Percentiles rank a stretch among this genome's conserved stretches.
phyloP scores from a whole-genome alignment of 2,888 invertebrate genomes.

The Ornithoptera priamus region DNA sequence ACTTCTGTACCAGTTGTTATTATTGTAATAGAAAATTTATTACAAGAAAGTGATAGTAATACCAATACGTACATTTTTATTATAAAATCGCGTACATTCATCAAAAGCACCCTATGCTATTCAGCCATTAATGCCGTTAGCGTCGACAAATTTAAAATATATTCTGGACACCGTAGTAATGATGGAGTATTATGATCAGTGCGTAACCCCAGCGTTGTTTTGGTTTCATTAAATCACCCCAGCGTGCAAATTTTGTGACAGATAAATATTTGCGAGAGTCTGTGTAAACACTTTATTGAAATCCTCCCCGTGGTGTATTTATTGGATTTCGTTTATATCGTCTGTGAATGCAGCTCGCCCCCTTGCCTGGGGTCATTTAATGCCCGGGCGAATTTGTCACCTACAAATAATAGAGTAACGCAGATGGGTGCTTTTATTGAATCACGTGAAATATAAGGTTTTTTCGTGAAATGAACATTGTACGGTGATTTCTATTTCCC shows the following conservation, averaged over 20 bases:
- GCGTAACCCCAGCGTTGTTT: slow-evolving; percentile 50
- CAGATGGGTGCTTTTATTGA: slow-evolving; percentile 21
- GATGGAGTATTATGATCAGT: slow-evolving; percentile 15
- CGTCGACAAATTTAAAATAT: slow-evolving; percentile 27
- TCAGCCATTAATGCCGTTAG: slow-evolving; percentile 32
- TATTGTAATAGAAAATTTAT: slow-evolving; percentile 15
- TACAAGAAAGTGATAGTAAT: slow-evolving; percentile 18
- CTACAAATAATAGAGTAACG: slow-evolving; percentile 31
- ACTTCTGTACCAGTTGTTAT: not conserved
- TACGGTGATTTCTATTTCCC: not conserved
- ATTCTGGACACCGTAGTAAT: slow-evolving; percentile 23
- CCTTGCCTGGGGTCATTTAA: slow-evolving; percentile 28
- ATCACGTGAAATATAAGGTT: slow-evolving; percentile 6
- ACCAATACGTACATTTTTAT: slow-evolving; percentile 6
- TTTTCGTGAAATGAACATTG: slow-evolving; percentile 1
- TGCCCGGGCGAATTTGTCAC: slow-evolving; percentile 25
- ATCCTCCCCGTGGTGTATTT: slow-evolving; percentile 59
- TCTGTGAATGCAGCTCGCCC: slow-evolving; percentile 43
- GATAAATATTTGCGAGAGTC: slow-evolving; percentile 63
- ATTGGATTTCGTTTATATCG: slow-evolving; percentile 62
- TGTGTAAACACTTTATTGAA: slow-evolving; percentile 61
- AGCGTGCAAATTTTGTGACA: slow-evolving; percentile 48
- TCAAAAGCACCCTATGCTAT: slow-evolving; percentile 26
- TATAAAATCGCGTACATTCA: slow-evolving; percentile 17
- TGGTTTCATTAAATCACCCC: slow-evolving; percentile 72